Percentiles rank a stretch among this genome's conserved stretches.
Evolutionary conservation across 2,888 invertebrate species (phyloP).

Genomic region (Hirtodrosophila histrioides): DNA sequence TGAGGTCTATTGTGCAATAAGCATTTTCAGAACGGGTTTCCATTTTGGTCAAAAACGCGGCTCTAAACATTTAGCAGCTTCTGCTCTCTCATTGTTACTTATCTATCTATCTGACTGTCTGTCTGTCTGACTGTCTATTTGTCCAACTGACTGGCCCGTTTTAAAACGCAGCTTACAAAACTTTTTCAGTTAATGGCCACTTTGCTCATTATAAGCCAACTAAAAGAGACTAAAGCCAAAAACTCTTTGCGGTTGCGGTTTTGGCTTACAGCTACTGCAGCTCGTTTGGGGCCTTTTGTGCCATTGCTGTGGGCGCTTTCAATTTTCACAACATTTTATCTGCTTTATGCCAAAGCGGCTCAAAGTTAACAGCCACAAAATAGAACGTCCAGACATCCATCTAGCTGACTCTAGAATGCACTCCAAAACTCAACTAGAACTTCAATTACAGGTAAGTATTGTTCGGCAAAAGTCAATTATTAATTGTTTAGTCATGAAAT

Average conservation of each 20-base stretch:
- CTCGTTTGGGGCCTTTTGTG: conserved; percentile 20
- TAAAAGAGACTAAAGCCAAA: conserved; percentile 56
- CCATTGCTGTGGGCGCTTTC: conserved; percentile 51
- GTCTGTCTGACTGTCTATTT: conserved; percentile 8
- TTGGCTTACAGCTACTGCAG: conserved; percentile 34
- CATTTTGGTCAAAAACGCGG: conserved; percentile 36
- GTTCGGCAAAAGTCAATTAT: too few relatives aligned
- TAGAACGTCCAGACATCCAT: neutral
- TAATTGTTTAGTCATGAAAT: too few relatives aligned
- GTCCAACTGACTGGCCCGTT: conserved; percentile 31
- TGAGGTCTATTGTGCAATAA: conserved; percentile 70
- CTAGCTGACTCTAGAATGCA: neutral
- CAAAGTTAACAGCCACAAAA: conserved; percentile 42
- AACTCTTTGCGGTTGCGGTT: conserved; percentile 64
- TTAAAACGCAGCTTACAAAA: conserved; percentile 62
- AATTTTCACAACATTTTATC: conserved; percentile 61
- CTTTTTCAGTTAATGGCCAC: conserved; percentile 69
- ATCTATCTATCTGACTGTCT: conserved; percentile 12
- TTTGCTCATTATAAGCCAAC: conserved; percentile 75
- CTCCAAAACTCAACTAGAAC: conserved; percentile 1
- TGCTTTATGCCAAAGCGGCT: conserved; percentile 47
- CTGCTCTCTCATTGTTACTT: conserved; percentile 36
- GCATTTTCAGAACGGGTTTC: conserved; percentile 60
- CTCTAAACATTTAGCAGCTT: conserved; percentile 43
- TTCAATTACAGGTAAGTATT: neutral